Percentiles rank a stretch among this genome's conserved stretches.
These are phyloP conservation scores for Heliconius ethilla DNA, from an alignment of 2,888 invertebrate genomes.

Conservation along the genomic window DNA sequence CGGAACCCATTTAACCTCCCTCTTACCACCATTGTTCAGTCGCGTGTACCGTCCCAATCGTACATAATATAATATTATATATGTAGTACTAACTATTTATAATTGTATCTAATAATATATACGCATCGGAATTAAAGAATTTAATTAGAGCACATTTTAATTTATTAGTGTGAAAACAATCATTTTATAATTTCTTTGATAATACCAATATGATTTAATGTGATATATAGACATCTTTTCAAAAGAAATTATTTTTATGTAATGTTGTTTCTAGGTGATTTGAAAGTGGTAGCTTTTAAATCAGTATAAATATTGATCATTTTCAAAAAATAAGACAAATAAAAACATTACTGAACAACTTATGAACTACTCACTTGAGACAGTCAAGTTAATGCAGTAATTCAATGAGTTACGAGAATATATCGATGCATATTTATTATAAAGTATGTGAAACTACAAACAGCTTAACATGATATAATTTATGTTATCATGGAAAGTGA, in stretches of 20 bases:
- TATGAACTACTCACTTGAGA: constrained; percentile 17
- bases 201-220: constrained; percentile 17
- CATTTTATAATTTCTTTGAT: constrained; percentile 18
- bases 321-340: not conserved
- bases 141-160: not conserved
- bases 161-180: constrained; percentile 12
- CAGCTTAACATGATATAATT: constrained; percentile 21
- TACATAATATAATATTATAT: constrained; percentile 6
- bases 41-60: constrained; percentile 5
- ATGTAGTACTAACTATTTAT: constrained; percentile 13
- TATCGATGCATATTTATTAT: constrained; percentile 2
- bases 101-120: constrained; percentile 3
- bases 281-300: constrained; percentile 35
- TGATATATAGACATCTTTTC: not conserved
- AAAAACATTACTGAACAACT: constrained; percentile 1
- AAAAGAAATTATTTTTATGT: constrained; percentile 3
- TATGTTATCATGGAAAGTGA: constrained; percentile 4
- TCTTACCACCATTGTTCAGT: not conserved
- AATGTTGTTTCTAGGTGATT: constrained; percentile 26
- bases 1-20: constrained; percentile 14
- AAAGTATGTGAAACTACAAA: constrained; percentile 17
- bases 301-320: constrained; percentile 16
- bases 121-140: not conserved
- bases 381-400: constrained; percentile 4
- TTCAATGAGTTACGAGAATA: constrained; percentile 11